Conservation (phyloP, 2,797 vertebrate genomes). For the Erethizon dorsatum region DNA sequence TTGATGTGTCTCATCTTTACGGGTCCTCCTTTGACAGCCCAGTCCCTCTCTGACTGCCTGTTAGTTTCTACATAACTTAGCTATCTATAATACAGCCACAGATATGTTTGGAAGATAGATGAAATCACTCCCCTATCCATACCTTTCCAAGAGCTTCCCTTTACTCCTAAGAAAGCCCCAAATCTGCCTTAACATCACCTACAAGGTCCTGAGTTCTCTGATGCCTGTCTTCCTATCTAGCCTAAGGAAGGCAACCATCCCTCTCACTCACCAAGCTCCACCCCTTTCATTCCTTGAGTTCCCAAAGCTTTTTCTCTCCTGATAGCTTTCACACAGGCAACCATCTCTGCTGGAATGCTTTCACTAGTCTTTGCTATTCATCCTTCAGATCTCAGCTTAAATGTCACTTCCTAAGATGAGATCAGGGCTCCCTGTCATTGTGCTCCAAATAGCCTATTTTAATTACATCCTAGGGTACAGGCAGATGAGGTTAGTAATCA, state of each 20-base stretch:
- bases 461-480: conserved; percentile 69
- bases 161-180: conserved; percentile 17
- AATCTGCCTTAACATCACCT: conserved; percentile 30
- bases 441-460: conserved; percentile 77
- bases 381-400: conserved; percentile 74
- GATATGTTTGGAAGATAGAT: conserved; percentile 44
- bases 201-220: conserved; percentile 51
- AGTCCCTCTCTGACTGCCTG: neutral
- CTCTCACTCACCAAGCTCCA: neutral
- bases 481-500: conserved; percentile 73
- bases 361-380: conserved; percentile 58
- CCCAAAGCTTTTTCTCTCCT: neutral
- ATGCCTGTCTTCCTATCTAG: conserved; percentile 30
- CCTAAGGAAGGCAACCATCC: neutral
- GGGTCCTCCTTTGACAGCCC: neutral
- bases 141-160: conserved; percentile 30
- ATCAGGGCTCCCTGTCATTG: conserved; percentile 70
- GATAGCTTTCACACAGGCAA: conserved; percentile 39
- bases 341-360: conserved; percentile 57
- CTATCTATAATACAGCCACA: neutral
- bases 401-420: conserved; percentile 73
- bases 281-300: conserved; percentile 51
- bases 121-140: conserved; percentile 20
- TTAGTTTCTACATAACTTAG: neutral
- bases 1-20: neutral